These are phyloP conservation scores for Podabrus alpinus DNA, from an alignment of 2,888 invertebrate species.

Conservation along the genomic window DNA sequence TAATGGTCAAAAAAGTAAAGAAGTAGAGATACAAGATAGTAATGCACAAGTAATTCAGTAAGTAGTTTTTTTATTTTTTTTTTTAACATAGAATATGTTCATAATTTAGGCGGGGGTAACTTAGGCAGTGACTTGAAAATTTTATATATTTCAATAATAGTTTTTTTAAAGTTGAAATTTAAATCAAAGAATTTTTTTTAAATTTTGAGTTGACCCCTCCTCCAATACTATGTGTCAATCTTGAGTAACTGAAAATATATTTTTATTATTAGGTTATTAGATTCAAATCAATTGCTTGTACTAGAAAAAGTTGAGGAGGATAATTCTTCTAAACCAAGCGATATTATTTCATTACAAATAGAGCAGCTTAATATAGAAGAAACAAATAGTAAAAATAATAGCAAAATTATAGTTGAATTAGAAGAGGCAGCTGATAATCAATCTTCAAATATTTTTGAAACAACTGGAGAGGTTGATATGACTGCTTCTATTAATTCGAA, in stretches of 20 bases:
- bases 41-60: conserved; percentile 19
- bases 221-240: too few relatives aligned
- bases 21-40: conserved; percentile 12
- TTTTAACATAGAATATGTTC: not conserved
- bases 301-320: conserved; percentile 24
- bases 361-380: conserved; percentile 20
- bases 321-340: conserved; percentile 11
- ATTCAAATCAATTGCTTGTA: conserved; percentile 1
- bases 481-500: conserved; percentile 70
- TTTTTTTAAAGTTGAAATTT: too few relatives aligned
- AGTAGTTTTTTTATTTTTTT: conserved; percentile 11
- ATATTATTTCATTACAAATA: conserved; percentile 6
- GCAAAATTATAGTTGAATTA: not conserved
- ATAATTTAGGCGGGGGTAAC: too few relatives aligned
- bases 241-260: not conserved
- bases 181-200: too few relatives aligned
- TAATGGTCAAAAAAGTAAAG: conserved; percentile 6
- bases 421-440: conserved; percentile 30
- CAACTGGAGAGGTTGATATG: conserved; percentile 45
- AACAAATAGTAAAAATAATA: not conserved
- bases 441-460: conserved; percentile 11
- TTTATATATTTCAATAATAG: too few relatives aligned
- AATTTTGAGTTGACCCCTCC: too few relatives aligned
- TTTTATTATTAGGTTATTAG: conserved; percentile 12
- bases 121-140: too few relatives aligned